Percentiles rank a stretch among this genome's conserved stretches.
Evolutionary conservation across 2,797 vertebrate species (phyloP).

Genomic region (Melanotaenia trifasciata): DNA sequence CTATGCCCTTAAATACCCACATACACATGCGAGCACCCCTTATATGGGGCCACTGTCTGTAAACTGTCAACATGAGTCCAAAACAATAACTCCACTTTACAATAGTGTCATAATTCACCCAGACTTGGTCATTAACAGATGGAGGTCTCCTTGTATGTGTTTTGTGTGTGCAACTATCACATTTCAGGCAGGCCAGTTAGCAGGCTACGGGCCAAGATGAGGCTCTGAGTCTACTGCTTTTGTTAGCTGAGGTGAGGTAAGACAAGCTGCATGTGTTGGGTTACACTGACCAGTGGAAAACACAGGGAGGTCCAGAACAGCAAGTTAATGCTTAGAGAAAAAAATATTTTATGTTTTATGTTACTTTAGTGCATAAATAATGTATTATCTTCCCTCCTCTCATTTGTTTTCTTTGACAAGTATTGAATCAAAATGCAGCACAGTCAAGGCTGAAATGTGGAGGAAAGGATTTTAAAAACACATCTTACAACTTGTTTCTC

Average conservation of each 20-base stretch:
- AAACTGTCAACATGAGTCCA: conserved; percentile 51
- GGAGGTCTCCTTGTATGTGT: conserved; percentile 67
- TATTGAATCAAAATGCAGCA: neutral
- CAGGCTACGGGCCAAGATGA: conserved; percentile 70
- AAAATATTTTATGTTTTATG: conserved; percentile 15
- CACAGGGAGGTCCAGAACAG: conserved; percentile 61
- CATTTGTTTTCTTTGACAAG: neutral
- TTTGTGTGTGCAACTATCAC: conserved; percentile 68
- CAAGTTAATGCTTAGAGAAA: conserved; percentile 32
- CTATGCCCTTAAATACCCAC: conserved; percentile 43
- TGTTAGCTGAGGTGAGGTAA: conserved; percentile 81
- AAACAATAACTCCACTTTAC: conserved; percentile 41
- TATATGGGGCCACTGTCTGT: conserved; percentile 37
- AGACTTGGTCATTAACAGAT: conserved; percentile 67
- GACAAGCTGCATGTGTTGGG: conserved; percentile 78
- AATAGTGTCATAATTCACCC: conserved; percentile 60
- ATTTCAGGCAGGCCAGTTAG: conserved; percentile 74
- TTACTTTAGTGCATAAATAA: conserved; percentile 7
- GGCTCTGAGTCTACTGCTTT: conserved; percentile 74
- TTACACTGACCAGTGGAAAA: conserved; percentile 75
- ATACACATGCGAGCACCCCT: conserved; percentile 30
- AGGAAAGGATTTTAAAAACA: neutral
- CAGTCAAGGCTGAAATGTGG: neutral
- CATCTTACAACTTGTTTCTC: neutral
- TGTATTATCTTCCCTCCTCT: neutral